Evolutionary conservation across 2,113 vertebrate genomes (phyloP).

Genomic region (Leptodactylus fuscus): DNA sequence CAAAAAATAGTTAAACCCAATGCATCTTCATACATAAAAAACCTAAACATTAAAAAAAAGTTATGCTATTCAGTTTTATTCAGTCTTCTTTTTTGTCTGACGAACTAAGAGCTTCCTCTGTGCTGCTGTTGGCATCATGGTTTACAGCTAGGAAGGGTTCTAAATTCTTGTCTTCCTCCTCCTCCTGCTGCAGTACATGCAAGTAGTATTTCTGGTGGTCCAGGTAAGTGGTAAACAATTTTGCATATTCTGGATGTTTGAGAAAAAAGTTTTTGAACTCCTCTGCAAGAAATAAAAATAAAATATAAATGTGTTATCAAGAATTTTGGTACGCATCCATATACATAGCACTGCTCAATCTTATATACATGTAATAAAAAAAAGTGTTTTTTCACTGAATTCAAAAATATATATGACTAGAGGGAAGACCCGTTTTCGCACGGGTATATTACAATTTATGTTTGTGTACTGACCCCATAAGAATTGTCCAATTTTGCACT

Average conservation of each 20-base stretch:
- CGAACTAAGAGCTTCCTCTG: constrained; percentile 68
- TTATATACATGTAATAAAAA: not conserved
- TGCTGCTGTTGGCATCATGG: constrained; percentile 66
- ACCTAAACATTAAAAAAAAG: too few relatives aligned
- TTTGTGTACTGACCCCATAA: too few relatives aligned
- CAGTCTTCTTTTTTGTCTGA: constrained; percentile 97
- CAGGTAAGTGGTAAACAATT: constrained; percentile 93
- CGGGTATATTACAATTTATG: too few relatives aligned
- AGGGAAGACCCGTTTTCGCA: too few relatives aligned
- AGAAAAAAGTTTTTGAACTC: constrained; percentile 89
- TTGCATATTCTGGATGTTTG: constrained; percentile 91
- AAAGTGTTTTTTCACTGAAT: not conserved
- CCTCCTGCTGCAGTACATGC: constrained; percentile 71
- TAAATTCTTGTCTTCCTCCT: constrained; percentile 45
- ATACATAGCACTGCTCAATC: not conserved
- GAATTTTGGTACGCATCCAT: not conserved
- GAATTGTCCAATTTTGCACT: too few relatives aligned
- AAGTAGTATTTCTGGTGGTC: constrained; percentile 90
- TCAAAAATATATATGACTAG: too few relatives aligned
- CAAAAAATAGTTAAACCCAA: too few relatives aligned
- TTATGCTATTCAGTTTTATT: too few relatives aligned
- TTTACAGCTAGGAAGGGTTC: constrained; percentile 61
- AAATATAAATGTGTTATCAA: not conserved
- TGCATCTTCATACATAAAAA: too few relatives aligned
- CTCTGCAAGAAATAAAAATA: constrained; percentile 68